Evolutionary conservation across 1,140 invertebrate species (phyloP), one percentile per base, ranked within the genome.

Genomic region (Cydia strobilella): DNA sequence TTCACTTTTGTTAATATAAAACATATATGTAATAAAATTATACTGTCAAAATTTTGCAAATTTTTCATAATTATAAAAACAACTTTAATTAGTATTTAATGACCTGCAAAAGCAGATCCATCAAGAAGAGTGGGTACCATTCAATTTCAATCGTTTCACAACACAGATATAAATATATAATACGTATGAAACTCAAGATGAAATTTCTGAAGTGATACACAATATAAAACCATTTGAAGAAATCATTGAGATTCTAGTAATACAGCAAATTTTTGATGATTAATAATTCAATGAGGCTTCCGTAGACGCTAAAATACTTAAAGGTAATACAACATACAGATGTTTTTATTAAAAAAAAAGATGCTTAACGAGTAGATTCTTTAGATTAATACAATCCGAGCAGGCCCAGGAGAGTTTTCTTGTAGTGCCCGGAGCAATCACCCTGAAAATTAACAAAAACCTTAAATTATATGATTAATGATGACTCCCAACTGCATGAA

Each of bases 401-500:
- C 6, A 97, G 89, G 72, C 95, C 95, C n/a, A 97, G 89, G 23
- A 97, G 93, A 76, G 96, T 94, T 84, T 96, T 96, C 86, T 96
- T 96, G 93, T 97, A 97, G 86, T 97, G 95, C 2, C 97, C 96
- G 75, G 96, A 96, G 73, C 96, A 96, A 73, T 97, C 96, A 63
- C 95, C 95, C 95, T 97, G 93, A 63, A 95, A 94, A 77, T 73
- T 7, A 48, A 20, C 0, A 25, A 54, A 12, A 48, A 51, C 6
- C 18, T 25, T 59, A 13, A 45, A 45, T 45, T 62, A 23, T 72
- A 62, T 75, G 20, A 71, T 0, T 48, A 77, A 25, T 48, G 59
- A 45, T 45, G 7, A 15, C 42, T 39, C 31, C 31, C 5, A 31
- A 31, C 31, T 39, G 35, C 35, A 7, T 10, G 9, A 39, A 39